phyloP scores from a whole-genome alignment of 2,797 vertebrate genomes.

The Limnodromus scolopaceus region DNA sequence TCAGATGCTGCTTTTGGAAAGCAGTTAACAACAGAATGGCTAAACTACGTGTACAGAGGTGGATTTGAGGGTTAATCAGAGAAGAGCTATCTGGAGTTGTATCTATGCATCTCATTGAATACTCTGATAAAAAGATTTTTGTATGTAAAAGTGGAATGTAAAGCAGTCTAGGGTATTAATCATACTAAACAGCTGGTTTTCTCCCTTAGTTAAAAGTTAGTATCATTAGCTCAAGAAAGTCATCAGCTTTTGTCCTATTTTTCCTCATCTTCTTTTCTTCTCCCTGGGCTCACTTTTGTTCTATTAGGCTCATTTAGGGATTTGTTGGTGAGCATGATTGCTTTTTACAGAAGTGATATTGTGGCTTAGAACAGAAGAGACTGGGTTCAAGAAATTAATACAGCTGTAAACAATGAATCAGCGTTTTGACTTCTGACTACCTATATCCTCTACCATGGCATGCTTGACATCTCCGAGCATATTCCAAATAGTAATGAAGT shows the following conservation, averaged over 20 bases:
- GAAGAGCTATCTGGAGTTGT: background rate
- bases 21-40: background rate
- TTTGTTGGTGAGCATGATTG: rapidly evolving
- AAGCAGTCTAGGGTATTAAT: background rate
- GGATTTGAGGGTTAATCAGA: background rate
- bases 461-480: background rate
- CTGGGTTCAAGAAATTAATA: background rate
- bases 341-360: background rate
- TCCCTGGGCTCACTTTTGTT: background rate
- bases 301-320: background rate
- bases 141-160: background rate
- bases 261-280: background rate
- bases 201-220: background rate
- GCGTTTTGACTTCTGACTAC: background rate
- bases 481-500: background rate
- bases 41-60: background rate
- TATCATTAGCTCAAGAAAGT: background rate
- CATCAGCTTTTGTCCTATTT: background rate
- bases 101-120: background rate
- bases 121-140: background rate
- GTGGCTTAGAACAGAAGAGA: background rate
- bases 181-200: background rate
- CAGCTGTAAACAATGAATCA: background rate
- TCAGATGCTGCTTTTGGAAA: background rate
- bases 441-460: background rate